These are phyloP conservation scores for Muntiacus reevesi DNA, from an alignment of 2,113 vertebrate genomes.

Conservation along the genomic window DNA sequence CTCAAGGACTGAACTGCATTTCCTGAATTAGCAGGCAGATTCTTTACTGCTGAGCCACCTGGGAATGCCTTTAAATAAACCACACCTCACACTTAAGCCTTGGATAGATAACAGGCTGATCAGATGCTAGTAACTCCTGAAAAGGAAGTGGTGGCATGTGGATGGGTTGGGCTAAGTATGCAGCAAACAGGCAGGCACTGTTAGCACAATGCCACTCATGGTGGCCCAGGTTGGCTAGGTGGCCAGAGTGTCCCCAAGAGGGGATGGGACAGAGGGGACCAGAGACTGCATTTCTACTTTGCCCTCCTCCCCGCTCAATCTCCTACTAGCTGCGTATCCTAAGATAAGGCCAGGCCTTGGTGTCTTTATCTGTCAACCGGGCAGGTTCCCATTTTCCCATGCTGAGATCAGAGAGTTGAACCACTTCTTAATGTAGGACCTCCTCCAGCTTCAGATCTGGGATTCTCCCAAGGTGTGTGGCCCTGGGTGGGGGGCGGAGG, in stretches of 20 bases:
- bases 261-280: neutral
- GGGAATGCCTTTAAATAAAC: neutral
- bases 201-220: neutral
- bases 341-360: neutral
- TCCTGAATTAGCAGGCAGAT: neutral
- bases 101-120: neutral
- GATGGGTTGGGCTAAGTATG: neutral
- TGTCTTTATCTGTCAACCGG: neutral
- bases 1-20: neutral
- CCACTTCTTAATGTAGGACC: neutral
- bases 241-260: neutral
- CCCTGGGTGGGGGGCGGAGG: neutral
- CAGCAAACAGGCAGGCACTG: neutral
- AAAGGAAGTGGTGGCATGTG: neutral
- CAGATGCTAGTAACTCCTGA: neutral
- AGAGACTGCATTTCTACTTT: neutral
- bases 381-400: neutral
- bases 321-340: neutral
- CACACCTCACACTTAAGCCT: neutral
- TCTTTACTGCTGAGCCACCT: neutral
- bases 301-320: rapidly evolving
- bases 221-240: neutral
- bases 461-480: neutral
- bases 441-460: neutral
- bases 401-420: neutral